phyloP scores from a whole-genome alignment of 2,113 vertebrate genomes.

The Pelvicachromis taeniatus region DNA sequence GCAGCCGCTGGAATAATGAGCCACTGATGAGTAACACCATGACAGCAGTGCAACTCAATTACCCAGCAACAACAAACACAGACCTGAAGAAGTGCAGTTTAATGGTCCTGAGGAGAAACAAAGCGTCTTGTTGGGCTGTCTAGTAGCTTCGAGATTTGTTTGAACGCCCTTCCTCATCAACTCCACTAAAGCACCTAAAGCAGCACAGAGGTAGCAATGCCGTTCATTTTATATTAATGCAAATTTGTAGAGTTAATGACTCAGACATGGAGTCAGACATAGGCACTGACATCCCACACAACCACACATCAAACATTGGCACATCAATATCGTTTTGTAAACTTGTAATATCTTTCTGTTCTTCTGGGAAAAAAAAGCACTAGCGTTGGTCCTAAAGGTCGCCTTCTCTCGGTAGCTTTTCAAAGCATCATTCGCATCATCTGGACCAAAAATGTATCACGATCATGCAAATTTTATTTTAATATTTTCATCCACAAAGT shows the following conservation, averaged over 20 bases:
- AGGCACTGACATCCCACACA: neutral
- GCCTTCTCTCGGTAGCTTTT: neutral
- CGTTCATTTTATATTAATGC: slow-evolving; percentile 11
- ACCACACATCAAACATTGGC: neutral
- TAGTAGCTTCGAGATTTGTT: neutral
- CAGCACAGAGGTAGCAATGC: neutral
- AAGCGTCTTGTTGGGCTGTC: neutral
- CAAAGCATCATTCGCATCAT: neutral
- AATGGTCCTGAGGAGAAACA: slow-evolving; percentile 28
- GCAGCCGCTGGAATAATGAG: slow-evolving; percentile 45
- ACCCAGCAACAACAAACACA: slow-evolving; percentile 39
- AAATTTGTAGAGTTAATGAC: slow-evolving; percentile 6
- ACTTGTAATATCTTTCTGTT: neutral
- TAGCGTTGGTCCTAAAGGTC: neutral
- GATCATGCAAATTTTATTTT: neutral
- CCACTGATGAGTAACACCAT: slow-evolving; percentile 42
- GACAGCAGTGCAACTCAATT: slow-evolving; percentile 56
- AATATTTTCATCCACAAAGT: neutral
- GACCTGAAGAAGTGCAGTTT: slow-evolving; percentile 7
- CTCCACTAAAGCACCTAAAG: neutral
- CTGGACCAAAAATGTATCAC: neutral
- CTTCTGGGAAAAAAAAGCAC: neutral
- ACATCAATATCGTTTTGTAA: neutral
- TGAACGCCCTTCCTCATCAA: slow-evolving; percentile 15
- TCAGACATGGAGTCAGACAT: neutral